Conservation (phyloP, 2,797 vertebrate species). For the Synanceia verrucosa region DNA sequence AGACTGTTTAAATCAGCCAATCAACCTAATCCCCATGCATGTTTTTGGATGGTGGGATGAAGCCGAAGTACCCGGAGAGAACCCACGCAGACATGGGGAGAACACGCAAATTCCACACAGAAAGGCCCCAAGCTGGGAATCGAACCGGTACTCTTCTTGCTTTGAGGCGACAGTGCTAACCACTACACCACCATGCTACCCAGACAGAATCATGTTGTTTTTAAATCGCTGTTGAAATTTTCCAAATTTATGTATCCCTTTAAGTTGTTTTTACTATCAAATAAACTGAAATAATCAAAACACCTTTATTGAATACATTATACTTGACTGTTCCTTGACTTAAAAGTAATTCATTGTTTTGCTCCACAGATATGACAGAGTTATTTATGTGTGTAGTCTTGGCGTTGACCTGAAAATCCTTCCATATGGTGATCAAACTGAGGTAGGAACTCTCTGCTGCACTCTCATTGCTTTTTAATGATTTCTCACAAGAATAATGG, state of each 20-base stretch:
- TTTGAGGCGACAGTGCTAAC: neutral
- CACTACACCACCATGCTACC: too few species aligned
- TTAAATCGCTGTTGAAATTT: too few species aligned
- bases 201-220: too few species aligned
- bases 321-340: neutral
- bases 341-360: neutral
- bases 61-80: too few species aligned
- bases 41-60: too few species aligned
- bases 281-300: neutral
- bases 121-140: too few species aligned
- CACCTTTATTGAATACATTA: neutral
- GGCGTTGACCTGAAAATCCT: conserved; percentile 78
- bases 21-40: too few species aligned
- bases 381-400: conserved; percentile 77
- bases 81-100: too few species aligned
- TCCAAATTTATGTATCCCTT: too few species aligned
- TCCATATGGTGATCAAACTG: conserved; percentile 83
- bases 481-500: neutral
- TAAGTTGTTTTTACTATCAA: neutral
- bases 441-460: conserved; percentile 69
- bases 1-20: too few species aligned
- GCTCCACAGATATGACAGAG: conserved; percentile 77
- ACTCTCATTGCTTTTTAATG: neutral
- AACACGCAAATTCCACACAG: too few species aligned
- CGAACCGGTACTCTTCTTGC: too few species aligned